Conservation (phyloP, 2,888 invertebrate species). For the Trypoxylon attenuatum region DNA sequence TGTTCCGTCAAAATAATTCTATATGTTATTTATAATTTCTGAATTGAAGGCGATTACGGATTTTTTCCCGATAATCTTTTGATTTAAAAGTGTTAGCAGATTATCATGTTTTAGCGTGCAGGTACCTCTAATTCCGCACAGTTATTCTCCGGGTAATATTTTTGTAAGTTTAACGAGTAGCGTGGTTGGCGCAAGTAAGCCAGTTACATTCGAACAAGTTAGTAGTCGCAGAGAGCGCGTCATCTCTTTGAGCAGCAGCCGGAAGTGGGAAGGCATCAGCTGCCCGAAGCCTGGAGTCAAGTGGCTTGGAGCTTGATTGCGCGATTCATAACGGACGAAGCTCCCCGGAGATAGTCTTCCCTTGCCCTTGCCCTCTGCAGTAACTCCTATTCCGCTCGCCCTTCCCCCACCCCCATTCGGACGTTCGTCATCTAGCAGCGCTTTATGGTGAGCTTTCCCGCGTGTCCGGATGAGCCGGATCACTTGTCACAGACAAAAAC, state of each 20-base stretch:
- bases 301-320: slow-evolving; percentile 50
- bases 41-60: not conserved
- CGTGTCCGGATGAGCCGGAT: slow-evolving; percentile 25
- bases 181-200: slow-evolving; percentile 11
- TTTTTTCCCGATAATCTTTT: too few species aligned
- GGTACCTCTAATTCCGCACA: too few species aligned
- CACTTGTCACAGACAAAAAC: slow-evolving; percentile 45
- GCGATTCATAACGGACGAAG: slow-evolving; percentile 54
- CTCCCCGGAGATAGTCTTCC: too few species aligned
- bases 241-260: slow-evolving; percentile 39
- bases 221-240: slow-evolving; percentile 23
- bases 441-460: slow-evolving; percentile 17
- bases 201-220: slow-evolving; percentile 4
- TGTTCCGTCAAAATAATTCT: too few species aligned
- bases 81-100: too few species aligned
- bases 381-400: too few species aligned
- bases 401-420: slow-evolving; percentile 3
- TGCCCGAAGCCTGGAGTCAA: slow-evolving; percentile 36
- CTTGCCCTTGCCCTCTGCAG: too few species aligned
- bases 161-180: slow-evolving; percentile 30
- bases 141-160: not conserved
- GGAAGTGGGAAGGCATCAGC: slow-evolving; percentile 51
- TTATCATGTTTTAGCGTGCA: too few species aligned
- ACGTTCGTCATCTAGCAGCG: slow-evolving; percentile 16
- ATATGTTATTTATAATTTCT: too few species aligned